Evolutionary conservation across 2,888 invertebrate genomes (phyloP).

Genomic region (Sinhomidia bicolor): DNA sequence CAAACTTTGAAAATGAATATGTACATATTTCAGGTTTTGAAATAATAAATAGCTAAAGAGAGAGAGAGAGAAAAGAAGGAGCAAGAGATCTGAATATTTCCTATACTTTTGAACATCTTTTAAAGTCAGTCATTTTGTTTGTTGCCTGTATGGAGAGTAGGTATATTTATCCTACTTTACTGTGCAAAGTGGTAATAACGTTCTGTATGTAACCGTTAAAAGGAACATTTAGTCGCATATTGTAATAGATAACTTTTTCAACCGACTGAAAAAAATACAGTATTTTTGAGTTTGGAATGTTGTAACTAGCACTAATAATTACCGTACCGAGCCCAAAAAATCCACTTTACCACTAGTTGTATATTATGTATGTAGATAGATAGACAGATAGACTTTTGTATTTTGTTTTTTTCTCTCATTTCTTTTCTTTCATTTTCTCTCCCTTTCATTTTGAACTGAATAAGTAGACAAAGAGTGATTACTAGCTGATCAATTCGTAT

Average conservation of each 20-base stretch:
- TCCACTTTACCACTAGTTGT: constrained; percentile 15
- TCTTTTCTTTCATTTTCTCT: background rate
- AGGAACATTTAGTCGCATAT: constrained; percentile 49
- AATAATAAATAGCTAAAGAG: constrained; percentile 32
- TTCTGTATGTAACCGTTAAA: constrained; percentile 52
- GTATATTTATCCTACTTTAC: background rate
- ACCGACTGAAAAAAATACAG: constrained; percentile 53
- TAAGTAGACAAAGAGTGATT: constrained; percentile 72
- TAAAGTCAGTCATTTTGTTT: background rate
- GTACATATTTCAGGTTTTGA: constrained; percentile 66
- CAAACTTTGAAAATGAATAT: constrained; percentile 24
- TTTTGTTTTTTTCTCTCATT: background rate
- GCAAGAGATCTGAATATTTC: too few species aligned
- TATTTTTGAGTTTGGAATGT: constrained; percentile 66
- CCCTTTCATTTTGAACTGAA: constrained; percentile 43
- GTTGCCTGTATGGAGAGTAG: background rate
- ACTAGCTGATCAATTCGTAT: constrained; percentile 69
- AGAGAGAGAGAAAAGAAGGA: background rate
- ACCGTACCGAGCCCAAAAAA: constrained; percentile 59
- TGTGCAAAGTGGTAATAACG: constrained; percentile 3
- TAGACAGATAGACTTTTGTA: constrained; percentile 5
- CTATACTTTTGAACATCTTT: background rate
- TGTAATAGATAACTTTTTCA: constrained; percentile 40
- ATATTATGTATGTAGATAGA: constrained; percentile 48
- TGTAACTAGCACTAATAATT: constrained; percentile 66